Percentiles rank a stretch among this genome's conserved stretches.
These are phyloP conservation scores for Macquaria australasica DNA, from an alignment of 2,113 vertebrate species.

Conservation along the genomic window DNA sequence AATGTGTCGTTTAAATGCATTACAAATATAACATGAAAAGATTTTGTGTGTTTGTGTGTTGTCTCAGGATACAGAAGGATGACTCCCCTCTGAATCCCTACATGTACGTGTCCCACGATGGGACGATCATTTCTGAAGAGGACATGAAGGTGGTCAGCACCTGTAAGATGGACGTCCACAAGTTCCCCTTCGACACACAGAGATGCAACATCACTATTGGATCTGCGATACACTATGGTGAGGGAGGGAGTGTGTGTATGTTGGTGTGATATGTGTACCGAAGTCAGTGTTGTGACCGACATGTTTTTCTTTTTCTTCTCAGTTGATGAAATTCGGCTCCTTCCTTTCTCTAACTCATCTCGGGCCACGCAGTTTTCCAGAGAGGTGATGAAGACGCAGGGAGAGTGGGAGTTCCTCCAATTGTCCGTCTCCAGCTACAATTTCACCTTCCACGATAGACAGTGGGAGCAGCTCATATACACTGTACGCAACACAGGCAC, in stretches of 20 bases:
- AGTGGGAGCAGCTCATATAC: slow-evolving; percentile 70
- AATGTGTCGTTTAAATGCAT: background rate
- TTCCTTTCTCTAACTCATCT: slow-evolving; percentile 73
- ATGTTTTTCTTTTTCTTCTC: background rate
- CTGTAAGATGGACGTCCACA: slow-evolving; percentile 79
- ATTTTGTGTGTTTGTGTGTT: slow-evolving; percentile 13
- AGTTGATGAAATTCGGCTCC: slow-evolving; percentile 60
- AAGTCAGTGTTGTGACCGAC: background rate
- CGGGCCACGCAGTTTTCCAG: slow-evolving; percentile 71
- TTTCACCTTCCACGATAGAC: background rate
- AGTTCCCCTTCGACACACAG: slow-evolving; percentile 83
- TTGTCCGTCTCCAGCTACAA: slow-evolving; percentile 52
- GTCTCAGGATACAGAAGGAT: slow-evolving; percentile 70
- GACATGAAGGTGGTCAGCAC: slow-evolving; percentile 72
- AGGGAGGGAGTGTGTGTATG: background rate
- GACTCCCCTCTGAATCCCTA: slow-evolving; percentile 57
- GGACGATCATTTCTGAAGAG: slow-evolving; percentile 45
- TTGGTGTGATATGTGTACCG: too few species aligned
- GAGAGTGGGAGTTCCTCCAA: slow-evolving; percentile 80
- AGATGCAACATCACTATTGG: slow-evolving; percentile 71
- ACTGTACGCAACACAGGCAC: slow-evolving; percentile 47
- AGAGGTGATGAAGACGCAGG: slow-evolving; percentile 66
- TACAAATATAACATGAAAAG: slow-evolving; percentile 3
- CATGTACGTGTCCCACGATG: slow-evolving; percentile 44
- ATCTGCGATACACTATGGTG: slow-evolving; percentile 65